A percentile compares a stretch with the other conserved stretches of the same genome.
Conservation (phyloP, 2,113 vertebrate genomes). For the Pongo pygmaeus region DNA sequence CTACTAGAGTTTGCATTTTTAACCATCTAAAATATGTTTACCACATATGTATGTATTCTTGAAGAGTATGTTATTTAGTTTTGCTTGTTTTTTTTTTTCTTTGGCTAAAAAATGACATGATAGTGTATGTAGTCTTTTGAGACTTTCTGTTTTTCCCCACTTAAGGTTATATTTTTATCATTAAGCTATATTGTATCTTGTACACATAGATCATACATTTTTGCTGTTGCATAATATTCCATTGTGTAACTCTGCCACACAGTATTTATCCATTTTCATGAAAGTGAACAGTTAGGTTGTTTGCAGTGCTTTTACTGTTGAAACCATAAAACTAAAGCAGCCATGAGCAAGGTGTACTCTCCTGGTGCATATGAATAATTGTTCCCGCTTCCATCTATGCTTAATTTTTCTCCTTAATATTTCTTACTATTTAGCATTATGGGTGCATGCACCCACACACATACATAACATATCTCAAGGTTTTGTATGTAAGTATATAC, state of each 20-base stretch:
- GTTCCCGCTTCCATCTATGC: neutral
- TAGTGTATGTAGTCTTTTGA: neutral
- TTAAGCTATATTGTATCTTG: neutral
- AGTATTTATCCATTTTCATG: neutral
- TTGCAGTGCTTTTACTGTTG: neutral
- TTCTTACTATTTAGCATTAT: neutral
- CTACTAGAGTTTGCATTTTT: neutral
- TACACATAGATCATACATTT: neutral
- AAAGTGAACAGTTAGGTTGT: neutral
- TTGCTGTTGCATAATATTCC: neutral
- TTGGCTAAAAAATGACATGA: neutral
- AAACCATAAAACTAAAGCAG: neutral
- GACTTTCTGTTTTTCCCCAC: neutral
- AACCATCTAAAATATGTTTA: neutral
- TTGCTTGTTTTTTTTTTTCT: neutral
- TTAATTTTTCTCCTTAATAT: conserved; percentile 8
- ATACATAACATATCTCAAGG: neutral
- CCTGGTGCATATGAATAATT: neutral
- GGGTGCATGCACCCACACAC: neutral
- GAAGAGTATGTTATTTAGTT: neutral
- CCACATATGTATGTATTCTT: neutral
- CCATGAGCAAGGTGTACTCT: neutral
- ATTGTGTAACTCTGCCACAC: neutral
- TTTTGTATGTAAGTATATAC: neutral
- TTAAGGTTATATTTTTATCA: conserved; percentile 27